Conservation (phyloP, 1,140 invertebrate species). For the Dreissena rostriformis region DNA sequence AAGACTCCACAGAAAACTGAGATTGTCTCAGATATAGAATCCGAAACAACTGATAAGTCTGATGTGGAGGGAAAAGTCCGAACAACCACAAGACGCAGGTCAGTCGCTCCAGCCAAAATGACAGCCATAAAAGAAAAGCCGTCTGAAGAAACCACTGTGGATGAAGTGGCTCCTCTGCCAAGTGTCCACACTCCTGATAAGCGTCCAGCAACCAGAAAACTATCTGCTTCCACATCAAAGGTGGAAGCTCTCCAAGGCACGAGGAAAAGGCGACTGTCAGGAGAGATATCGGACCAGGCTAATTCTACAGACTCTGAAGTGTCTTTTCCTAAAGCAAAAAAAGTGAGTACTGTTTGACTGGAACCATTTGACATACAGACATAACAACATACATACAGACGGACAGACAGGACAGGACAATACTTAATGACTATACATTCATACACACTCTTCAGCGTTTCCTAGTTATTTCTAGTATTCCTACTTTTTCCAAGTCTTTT, state of each 20-base stretch:
- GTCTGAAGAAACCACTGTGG: constrained; percentile 1
- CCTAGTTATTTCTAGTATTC: too few relatives aligned
- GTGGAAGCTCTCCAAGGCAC: not conserved
- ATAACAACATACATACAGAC: too few relatives aligned
- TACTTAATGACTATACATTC: too few relatives aligned
- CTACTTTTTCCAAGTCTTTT: too few relatives aligned
- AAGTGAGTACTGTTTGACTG: constrained; percentile 6
- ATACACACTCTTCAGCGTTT: too few relatives aligned
- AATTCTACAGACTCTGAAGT: constrained; percentile 45
- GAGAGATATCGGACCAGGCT: constrained; percentile 5
- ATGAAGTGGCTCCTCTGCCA: not conserved
- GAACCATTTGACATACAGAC: too few relatives aligned
- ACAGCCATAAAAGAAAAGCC: constrained; percentile 13
- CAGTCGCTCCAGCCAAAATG: not conserved
- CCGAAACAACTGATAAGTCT: constrained; percentile 23
- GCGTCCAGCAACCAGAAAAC: not conserved
- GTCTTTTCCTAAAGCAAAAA: constrained; percentile 42
- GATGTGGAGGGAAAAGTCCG: constrained; percentile 6
- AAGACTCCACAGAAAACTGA: not conserved
- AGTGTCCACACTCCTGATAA: not conserved
- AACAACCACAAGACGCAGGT: constrained; percentile 15
- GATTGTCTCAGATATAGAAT: not conserved
- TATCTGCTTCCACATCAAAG: constrained; percentile 44
- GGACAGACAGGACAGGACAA: too few relatives aligned
- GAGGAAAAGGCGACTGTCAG: constrained; percentile 40